Evolutionary conservation across 2,113 vertebrate species (phyloP), one percentile per base, ranked within the genome.

Genomic region (Aythya baeri): DNA sequence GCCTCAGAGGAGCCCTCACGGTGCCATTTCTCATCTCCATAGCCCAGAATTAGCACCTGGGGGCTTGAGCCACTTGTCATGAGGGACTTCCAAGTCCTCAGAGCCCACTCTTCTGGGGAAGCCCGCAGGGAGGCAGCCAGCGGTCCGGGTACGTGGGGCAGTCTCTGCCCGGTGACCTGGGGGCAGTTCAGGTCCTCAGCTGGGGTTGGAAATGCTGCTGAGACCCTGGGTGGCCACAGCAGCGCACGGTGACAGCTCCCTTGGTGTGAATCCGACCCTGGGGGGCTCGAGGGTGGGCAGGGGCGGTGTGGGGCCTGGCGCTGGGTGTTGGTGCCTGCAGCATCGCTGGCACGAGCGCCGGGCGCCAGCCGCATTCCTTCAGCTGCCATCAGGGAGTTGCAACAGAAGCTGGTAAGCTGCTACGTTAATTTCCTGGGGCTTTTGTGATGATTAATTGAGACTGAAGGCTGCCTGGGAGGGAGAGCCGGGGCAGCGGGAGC

Each of bases 361-460:
- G 46, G 46, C 9, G 67, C 82, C 54, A 50, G 72, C 75, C n/a
- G 2, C 5, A 3, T 80, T 44, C 77, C 3, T 83, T 91, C 68
- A 49, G 82, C 46, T 52, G 85, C 90, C 79, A 71, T 81, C 91
- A 27, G 18, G 23, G 52, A 31, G 27, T 49, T 44, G 63, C 94
- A 80, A n/a, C 91, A 83, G 72, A 77, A 88, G 83, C 52, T 31
- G 50, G 10, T 41, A 41, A 41, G 41, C 41, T 41, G 13, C 41
- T 41, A 13, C 13, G 41, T 91, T 95, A 83, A 90, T 91, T 91
- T 94, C 80, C 68, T 13, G 2, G 73, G 61, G 76, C 71, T 91
- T 88, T 88, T 78, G 73, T 83, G 85, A 16, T 88, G 84, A 91
- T 93, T 83, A 87, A 92, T 87, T 85, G 91, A 88, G 89, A 29